Conservation (phyloP, 2,113 vertebrate species). For the Tachuris rubrigastra region DNA sequence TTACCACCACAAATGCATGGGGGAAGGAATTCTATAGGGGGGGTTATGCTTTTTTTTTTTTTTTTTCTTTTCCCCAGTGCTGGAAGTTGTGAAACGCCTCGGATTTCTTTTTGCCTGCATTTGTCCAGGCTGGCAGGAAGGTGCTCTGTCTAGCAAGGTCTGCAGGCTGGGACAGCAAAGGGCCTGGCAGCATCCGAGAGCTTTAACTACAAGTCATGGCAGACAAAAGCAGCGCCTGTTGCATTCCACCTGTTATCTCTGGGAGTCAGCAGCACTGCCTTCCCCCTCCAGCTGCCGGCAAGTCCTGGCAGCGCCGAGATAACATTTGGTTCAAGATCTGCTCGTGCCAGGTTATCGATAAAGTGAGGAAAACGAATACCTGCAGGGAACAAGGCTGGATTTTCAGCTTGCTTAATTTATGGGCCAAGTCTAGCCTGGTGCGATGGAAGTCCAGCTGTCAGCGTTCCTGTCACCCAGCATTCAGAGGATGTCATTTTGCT, state of each 20-base stretch:
- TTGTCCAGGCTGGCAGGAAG: not conserved
- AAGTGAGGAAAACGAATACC: not conserved
- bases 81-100: not conserved
- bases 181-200: not conserved
- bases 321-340: not conserved
- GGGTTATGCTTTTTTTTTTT: not conserved
- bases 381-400: not conserved
- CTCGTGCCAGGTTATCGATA: not conserved
- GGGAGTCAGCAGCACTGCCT: not conserved
- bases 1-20: not conserved
- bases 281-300: constrained; percentile 6
- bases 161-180: not conserved
- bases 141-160: not conserved
- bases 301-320: not conserved
- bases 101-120: not conserved
- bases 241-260: constrained; percentile 51
- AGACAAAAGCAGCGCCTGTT: not conserved
- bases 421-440: not conserved
- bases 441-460: not conserved
- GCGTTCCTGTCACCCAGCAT: not conserved
- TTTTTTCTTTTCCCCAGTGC: not conserved
- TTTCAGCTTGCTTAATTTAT: not conserved
- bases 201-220: not conserved
- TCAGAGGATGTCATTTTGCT: not conserved
- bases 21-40: not conserved